A percentile compares a stretch with the other conserved stretches of the same genome.
phyloP scores from a whole-genome alignment of 2,113 vertebrate genomes.

The Trogon melanurus region DNA sequence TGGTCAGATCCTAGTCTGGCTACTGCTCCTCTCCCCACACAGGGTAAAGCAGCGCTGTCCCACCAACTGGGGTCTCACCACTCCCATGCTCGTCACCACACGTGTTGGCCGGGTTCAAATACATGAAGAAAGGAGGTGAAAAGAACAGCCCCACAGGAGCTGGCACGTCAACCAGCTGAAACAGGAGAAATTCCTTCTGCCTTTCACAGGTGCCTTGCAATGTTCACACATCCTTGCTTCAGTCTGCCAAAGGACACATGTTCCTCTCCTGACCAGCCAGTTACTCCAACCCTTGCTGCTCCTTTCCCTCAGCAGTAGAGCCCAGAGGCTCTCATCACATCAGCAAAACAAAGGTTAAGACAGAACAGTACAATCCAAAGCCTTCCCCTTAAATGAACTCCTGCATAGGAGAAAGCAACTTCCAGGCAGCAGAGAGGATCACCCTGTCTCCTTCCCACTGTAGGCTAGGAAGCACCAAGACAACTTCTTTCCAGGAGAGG shows the following conservation, averaged over 20 bases:
- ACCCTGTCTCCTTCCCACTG: background rate
- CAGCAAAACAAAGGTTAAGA: background rate
- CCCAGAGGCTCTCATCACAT: background rate
- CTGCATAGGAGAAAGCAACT: background rate
- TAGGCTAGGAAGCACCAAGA: background rate
- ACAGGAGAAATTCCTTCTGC: background rate
- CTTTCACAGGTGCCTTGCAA: background rate
- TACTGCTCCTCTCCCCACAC: background rate
- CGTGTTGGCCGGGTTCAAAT: background rate
- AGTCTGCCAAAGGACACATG: rapidly evolving
- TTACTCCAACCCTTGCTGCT: background rate
- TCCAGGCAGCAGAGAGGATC: background rate
- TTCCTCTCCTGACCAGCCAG: background rate
- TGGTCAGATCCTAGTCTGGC: background rate
- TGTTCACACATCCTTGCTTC: background rate
- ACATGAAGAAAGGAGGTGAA: background rate
- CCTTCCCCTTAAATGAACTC: background rate
- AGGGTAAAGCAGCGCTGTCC: background rate
- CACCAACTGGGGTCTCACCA: background rate
- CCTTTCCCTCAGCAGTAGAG: background rate
- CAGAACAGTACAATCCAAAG: background rate
- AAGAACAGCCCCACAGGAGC: background rate
- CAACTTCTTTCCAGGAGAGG: background rate
- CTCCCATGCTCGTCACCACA: background rate
- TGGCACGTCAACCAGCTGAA: background rate